These are phyloP conservation scores for Anguilla megastoma DNA, from an alignment of 2,797 vertebrate species.

Conservation along the genomic window DNA sequence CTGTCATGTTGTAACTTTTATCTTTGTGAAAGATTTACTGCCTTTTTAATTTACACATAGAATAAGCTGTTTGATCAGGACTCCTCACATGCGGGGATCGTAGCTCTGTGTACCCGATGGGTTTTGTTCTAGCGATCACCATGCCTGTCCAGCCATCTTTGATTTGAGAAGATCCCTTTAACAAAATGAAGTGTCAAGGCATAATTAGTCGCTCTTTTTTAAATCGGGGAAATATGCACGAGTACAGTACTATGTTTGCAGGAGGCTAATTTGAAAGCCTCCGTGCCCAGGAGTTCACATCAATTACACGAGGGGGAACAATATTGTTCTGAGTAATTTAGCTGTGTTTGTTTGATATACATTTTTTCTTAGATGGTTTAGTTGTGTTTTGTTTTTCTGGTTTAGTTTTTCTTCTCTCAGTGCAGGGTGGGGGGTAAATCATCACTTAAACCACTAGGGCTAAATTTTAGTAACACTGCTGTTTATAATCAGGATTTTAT, in stretches of 20 bases:
- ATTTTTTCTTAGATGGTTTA: conserved; percentile 34
- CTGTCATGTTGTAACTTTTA: background rate
- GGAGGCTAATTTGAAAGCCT: background rate
- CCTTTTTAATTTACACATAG: background rate
- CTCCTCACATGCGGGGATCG: background rate
- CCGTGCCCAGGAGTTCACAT: background rate
- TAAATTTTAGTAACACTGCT: conserved; percentile 15
- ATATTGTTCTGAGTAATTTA: conserved; percentile 28
- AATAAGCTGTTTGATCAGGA: background rate
- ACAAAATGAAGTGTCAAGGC: background rate
- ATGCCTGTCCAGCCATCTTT: background rate
- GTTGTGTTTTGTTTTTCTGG: conserved; percentile 34
- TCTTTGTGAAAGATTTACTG: background rate
- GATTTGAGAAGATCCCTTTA: background rate
- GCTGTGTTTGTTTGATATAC: background rate
- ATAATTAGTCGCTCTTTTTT: background rate
- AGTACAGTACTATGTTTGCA: background rate
- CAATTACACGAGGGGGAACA: background rate
- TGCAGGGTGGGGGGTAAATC: background rate
- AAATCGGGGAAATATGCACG: background rate
- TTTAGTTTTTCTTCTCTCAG: background rate
- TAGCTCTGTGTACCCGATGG: background rate
- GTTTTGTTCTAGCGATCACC: background rate
- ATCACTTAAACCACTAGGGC: conserved; percentile 26
- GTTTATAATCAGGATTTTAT: conserved; percentile 40